Evolutionary conservation across 2,888 invertebrate genomes (phyloP).

Genomic region (Pyrgus malvae): DNA sequence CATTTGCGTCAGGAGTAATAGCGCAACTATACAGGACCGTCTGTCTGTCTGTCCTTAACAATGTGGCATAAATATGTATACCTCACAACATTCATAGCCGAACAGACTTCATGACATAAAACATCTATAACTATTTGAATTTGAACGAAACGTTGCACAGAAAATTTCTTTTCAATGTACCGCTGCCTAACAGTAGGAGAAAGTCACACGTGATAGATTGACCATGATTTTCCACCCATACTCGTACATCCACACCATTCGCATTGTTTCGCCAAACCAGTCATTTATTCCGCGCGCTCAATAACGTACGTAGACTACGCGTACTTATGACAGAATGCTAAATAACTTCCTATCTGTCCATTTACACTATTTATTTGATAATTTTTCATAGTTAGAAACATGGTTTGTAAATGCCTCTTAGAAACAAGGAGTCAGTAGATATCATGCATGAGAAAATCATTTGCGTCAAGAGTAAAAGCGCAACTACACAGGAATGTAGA

Average conservation of each 20-base stretch:
- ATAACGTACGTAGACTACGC: background rate
- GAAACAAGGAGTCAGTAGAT: too few relatives aligned
- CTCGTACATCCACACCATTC: constrained; percentile 21
- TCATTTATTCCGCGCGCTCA: constrained; percentile 9
- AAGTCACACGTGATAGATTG: constrained; percentile 2
- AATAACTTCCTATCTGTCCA: constrained; percentile 13
- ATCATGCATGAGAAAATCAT: too few relatives aligned
- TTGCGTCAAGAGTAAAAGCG: too few relatives aligned
- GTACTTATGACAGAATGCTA: constrained; percentile 6
- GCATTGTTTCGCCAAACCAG: constrained; percentile 20
- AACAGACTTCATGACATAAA: too few relatives aligned
- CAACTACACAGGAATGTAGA: too few relatives aligned
- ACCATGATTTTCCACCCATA: constrained; percentile 5
- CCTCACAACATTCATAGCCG: too few relatives aligned
- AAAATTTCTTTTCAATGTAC: background rate
- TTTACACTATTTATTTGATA: constrained; percentile 8
- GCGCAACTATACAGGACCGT: too few relatives aligned
- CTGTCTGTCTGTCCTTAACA: too few relatives aligned
- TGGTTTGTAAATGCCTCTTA: background rate
- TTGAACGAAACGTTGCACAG: background rate
- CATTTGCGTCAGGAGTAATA: too few relatives aligned
- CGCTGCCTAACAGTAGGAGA: background rate
- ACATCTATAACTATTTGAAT: background rate
- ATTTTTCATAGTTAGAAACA: background rate
- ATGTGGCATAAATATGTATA: too few relatives aligned